phyloP scores from a whole-genome alignment of 1,140 invertebrate species.

The Drosophila littoralis region DNA sequence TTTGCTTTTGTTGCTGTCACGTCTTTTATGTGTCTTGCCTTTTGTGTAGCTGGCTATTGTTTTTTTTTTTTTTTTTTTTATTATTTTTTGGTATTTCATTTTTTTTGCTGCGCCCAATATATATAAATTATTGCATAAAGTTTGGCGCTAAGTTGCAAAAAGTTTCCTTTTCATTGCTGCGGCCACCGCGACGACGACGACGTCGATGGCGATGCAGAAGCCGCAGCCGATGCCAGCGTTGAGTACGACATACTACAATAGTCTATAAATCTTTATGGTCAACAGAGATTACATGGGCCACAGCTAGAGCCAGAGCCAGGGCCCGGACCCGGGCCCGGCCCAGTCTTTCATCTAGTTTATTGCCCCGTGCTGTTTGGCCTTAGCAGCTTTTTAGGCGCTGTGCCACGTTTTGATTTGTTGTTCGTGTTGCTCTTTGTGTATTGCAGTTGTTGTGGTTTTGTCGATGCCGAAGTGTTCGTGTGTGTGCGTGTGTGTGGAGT shows the following conservation, averaged over 20 bases:
- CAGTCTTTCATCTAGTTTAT: conserved; percentile 72
- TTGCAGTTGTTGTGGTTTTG: conserved; percentile 68
- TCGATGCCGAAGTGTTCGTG: conserved; percentile 46
- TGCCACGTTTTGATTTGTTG: conserved; percentile 72
- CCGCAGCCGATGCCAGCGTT: conserved; percentile 16
- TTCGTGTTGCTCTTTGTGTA: conserved; percentile 38
- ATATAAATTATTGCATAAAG: conserved; percentile 84
- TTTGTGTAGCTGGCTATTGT: conserved; percentile 63
- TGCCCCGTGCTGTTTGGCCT: conserved; percentile 55
- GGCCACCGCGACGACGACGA: conserved; percentile 48
- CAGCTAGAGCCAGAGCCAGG: conserved; percentile 8
- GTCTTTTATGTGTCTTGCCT: conserved; percentile 68
- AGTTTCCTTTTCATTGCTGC: conserved; percentile 81
- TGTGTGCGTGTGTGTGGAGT: not conserved
- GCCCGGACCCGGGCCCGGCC: conserved; percentile 11
- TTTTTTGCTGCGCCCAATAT: conserved; percentile 64
- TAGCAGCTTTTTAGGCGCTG: conserved; percentile 74
- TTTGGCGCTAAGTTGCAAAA: conserved; percentile 84
- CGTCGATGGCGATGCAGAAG: conserved; percentile 16
- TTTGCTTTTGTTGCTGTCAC: conserved; percentile 45
- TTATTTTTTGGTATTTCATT: conserved; percentile 40
- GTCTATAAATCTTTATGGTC: conserved; percentile 83
- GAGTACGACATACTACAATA: conserved; percentile 80
- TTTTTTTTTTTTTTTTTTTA: conserved; percentile 42
- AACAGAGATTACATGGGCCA: conserved; percentile 79